phyloP scores from a whole-genome alignment of 2,797 vertebrate species.

The Ataeniobius toweri region DNA sequence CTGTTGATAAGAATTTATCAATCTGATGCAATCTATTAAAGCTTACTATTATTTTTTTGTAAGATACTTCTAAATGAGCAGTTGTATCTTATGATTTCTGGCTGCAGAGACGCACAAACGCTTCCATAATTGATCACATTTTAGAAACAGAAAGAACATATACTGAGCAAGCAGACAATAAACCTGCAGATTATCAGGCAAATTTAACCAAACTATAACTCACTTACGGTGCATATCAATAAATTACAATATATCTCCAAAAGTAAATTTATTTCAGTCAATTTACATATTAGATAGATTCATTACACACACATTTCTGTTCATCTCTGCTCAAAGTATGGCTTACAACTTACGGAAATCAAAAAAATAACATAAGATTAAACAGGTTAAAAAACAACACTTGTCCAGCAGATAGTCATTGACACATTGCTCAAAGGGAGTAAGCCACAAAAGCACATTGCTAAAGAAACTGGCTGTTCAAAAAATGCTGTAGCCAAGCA shows the following conservation, averaged over 20 bases:
- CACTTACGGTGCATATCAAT: neutral
- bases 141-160: neutral
- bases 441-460: neutral
- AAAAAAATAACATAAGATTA: neutral
- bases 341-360: neutral
- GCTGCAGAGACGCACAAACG: slow-evolving; percentile 5
- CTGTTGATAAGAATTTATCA: slow-evolving; percentile 42
- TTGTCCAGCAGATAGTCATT: neutral
- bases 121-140: slow-evolving; percentile 11
- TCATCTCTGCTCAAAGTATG: neutral
- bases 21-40: slow-evolving; percentile 52
- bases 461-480: neutral
- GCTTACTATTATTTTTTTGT: slow-evolving; percentile 33
- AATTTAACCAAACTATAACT: neutral
- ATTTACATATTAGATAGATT: neutral
- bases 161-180: neutral
- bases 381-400: neutral
- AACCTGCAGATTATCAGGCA: neutral
- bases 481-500: neutral
- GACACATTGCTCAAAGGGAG: neutral
- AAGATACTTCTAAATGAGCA: slow-evolving; percentile 23
- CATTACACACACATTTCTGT: neutral
- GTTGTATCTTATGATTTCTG: slow-evolving; percentile 22
- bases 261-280: neutral
- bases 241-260: neutral